Evolutionary conservation across 1,140 invertebrate species (phyloP).

Genomic region (Platyscapa corneri): DNA sequence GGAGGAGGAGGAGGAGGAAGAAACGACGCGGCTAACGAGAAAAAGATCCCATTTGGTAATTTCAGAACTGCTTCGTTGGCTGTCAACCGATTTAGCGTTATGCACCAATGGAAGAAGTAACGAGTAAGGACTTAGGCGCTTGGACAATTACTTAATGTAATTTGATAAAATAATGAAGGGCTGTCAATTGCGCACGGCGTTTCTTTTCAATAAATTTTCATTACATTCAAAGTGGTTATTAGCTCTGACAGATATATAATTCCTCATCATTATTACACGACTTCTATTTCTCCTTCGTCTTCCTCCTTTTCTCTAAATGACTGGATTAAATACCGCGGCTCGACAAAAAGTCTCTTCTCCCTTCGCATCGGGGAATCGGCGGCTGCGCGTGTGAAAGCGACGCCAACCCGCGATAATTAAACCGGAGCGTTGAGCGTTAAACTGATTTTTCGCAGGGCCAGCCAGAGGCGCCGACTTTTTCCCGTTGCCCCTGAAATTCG

Average conservation of each 20-base stretch:
- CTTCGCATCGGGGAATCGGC: too few relatives aligned
- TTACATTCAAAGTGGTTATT: not conserved
- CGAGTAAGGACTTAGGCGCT: not conserved
- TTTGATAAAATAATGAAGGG: conserved; percentile 38
- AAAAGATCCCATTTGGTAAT: conserved; percentile 15
- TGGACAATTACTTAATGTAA: conserved; percentile 24
- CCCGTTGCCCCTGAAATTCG: too few relatives aligned
- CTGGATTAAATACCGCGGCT: too few relatives aligned
- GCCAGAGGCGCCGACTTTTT: too few relatives aligned
- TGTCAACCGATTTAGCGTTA: not conserved
- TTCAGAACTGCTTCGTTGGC: not conserved
- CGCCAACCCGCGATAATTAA: too few relatives aligned
- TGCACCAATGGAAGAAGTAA: conserved; percentile 27
- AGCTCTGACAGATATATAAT: conserved; percentile 1
- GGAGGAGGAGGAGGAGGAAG: not conserved
- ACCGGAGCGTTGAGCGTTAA: too few relatives aligned
- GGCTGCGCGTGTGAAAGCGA: too few relatives aligned
- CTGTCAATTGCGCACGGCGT: conserved; percentile 1
- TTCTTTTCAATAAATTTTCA: conserved; percentile 16
- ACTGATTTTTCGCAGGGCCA: too few relatives aligned
- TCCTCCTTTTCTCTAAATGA: not conserved
- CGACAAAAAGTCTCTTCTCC: too few relatives aligned
- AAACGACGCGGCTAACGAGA: not conserved
- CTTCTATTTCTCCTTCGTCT: not conserved
- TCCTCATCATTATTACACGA: not conserved